A percentile compares a stretch with the other conserved stretches of the same genome.
These are phyloP conservation scores for Gymnothorax reevesii DNA, from an alignment of 2,797 vertebrate species.

Conservation along the genomic window DNA sequence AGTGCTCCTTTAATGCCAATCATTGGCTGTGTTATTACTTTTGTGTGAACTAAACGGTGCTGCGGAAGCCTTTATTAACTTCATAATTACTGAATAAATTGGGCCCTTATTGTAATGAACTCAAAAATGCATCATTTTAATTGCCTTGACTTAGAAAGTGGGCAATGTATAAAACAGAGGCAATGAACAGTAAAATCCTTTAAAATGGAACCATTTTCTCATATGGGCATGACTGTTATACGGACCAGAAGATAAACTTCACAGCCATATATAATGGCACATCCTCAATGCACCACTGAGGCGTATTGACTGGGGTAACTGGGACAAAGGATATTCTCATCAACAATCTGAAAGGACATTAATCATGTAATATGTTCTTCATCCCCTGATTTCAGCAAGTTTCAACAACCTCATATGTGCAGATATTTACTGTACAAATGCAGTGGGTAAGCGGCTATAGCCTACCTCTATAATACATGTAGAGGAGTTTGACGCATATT, in stretches of 20 bases:
- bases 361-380: constrained; percentile 15
- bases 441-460: background rate
- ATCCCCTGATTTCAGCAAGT: background rate
- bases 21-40: too few relatives aligned
- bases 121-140: too few relatives aligned
- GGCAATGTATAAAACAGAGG: background rate
- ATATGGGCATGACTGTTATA: background rate
- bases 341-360: background rate
- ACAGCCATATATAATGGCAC: background rate
- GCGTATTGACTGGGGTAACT: background rate
- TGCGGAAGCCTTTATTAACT: too few relatives aligned
- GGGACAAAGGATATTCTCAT: background rate
- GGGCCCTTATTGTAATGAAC: background rate
- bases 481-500: constrained; percentile 12
- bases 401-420: background rate
- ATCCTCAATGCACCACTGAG: background rate
- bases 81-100: too few relatives aligned
- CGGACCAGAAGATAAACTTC: background rate
- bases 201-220: background rate
- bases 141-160: too few relatives aligned
- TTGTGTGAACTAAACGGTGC: too few relatives aligned
- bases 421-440: constrained; percentile 5
- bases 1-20: too few relatives aligned
- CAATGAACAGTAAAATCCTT: background rate
- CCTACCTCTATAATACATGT: constrained; percentile 5